Conservation (phyloP, 2,113 vertebrate genomes). For the Oryzias javanicus region DNA sequence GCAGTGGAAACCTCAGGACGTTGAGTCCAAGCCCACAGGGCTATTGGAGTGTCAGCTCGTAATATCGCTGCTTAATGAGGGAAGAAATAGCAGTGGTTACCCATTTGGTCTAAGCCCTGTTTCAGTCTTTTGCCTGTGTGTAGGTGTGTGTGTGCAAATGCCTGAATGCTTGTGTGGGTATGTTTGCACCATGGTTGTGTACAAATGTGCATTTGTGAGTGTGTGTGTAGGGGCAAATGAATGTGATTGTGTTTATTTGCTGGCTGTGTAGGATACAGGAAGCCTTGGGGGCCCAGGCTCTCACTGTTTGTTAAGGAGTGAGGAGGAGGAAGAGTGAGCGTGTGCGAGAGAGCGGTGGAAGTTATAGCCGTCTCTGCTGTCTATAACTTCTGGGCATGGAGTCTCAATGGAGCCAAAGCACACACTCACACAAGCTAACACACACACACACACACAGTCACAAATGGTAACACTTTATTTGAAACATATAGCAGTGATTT, state of each 20-base stretch:
- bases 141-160: constrained; percentile 36
- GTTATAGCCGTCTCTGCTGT: constrained; percentile 76
- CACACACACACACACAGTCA: constrained; percentile 12
- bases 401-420: constrained; percentile 69
- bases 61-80: constrained; percentile 62
- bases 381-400: constrained; percentile 81
- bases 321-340: constrained; percentile 71
- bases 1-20: constrained; percentile 48
- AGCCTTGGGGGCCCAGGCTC: constrained; percentile 74
- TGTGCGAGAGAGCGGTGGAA: constrained; percentile 43
- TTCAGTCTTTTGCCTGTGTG: constrained; percentile 12
- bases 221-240: constrained; percentile 60
- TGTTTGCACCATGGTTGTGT: constrained; percentile 34
- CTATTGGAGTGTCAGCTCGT: constrained; percentile 54
- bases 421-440: constrained; percentile 16
- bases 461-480: constrained; percentile 55
- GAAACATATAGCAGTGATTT: constrained; percentile 57
- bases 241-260: constrained; percentile 78
- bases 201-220: constrained; percentile 32
- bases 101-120: constrained; percentile 47
- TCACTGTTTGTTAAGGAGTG: constrained; percentile 79
- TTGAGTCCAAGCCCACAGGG: constrained; percentile 51
- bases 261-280: constrained; percentile 78
- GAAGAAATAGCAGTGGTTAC: constrained; percentile 60
- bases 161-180: constrained; percentile 34